Evolutionary conservation across 2,797 vertebrate genomes (phyloP).

Genomic region (Tenualosa ilisha): DNA sequence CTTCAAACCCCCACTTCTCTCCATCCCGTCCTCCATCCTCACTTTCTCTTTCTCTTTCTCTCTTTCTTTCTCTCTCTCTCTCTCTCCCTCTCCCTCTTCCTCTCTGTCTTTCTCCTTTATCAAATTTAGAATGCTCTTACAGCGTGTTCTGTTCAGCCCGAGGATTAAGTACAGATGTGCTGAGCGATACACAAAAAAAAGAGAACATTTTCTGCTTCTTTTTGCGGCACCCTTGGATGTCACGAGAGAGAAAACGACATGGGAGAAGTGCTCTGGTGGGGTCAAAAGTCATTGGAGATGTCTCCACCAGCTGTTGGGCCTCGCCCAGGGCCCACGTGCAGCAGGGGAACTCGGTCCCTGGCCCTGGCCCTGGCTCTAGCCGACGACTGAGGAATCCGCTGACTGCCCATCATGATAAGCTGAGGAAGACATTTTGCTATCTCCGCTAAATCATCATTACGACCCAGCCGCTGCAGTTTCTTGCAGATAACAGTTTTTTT

Average conservation of each 20-base stretch:
- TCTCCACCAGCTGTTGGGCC: slow-evolving; percentile 2
- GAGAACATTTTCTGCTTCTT: not conserved
- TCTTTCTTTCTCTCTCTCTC: not conserved
- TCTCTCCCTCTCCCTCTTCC: slow-evolving; percentile 47
- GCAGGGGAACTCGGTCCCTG: not conserved
- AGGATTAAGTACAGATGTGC: slow-evolving; percentile 51
- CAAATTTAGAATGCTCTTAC: slow-evolving; percentile 57
- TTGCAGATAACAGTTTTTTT: slow-evolving; percentile 40
- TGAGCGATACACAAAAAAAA: slow-evolving; percentile 30
- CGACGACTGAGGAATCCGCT: not conserved
- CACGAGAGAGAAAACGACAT: not conserved
- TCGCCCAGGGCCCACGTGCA: not conserved
- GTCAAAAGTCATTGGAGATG: slow-evolving; percentile 24
- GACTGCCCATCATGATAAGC: slow-evolving; percentile 39
- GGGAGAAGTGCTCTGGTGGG: not conserved
- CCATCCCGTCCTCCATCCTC: slow-evolving; percentile 57
- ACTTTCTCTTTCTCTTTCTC: not conserved
- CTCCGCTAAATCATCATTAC: slow-evolving; percentile 31
- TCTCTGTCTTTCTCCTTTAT: slow-evolving; percentile 67
- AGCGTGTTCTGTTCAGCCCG: slow-evolving; percentile 50
- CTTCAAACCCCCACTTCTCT: slow-evolving; percentile 58
- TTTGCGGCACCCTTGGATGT: not conserved
- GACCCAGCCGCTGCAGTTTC: slow-evolving; percentile 51
- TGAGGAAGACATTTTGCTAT: slow-evolving; percentile 41
- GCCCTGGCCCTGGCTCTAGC: not conserved